Evolutionary conservation across 2,888 invertebrate species (phyloP), one percentile per base, ranked within the genome.

Genomic region (Autographa pulchrina): DNA sequence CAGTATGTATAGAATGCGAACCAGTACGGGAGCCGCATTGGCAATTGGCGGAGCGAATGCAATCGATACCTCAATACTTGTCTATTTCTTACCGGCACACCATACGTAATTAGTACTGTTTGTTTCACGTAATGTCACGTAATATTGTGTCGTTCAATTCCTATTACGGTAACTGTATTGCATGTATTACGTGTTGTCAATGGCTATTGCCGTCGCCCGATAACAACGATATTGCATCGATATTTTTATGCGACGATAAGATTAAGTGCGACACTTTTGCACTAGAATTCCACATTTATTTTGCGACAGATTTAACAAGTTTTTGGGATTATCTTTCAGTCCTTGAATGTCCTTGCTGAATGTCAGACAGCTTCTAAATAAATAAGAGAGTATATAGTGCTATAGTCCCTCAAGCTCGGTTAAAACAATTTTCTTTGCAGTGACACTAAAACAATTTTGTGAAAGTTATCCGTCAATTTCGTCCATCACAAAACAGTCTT

Each of bases 31-130:
- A 64, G 65, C 76, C 48, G 70, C 69, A 77, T 74, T 65, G 62
- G 62, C 60, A 69, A 74, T 72, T 78, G 68, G 68, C 63, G 69
- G 63, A 72, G 61, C 43, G 58, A 65, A 70, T 68, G 75, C 60
- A 78, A 85, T 81, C 76, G 70, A 80, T 77, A 75, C 65, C 61
- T 54, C 64, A 60, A 70, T 62, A 61, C 65, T 74, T 56, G 11
- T 56, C 62, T 43, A 69, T 74, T 77, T 71, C 73, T 80, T 75
- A 69, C 69, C 60, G 65, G 67, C 74, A 62, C 58, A 52, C 65
- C 56, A 67, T 69, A 73, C 56, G 56, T 76, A 75, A 82, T 84
- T 79, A 71, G 68, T 59, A 20, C 7, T 35, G 59, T 62, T 54
- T 61, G 62, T 64, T 66, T 68, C 62, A 61, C 66, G 58, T 70